These are phyloP conservation scores for Paramormyrops kingsleyae DNA, from an alignment of 2,113 vertebrate genomes.

Conservation along the genomic window DNA sequence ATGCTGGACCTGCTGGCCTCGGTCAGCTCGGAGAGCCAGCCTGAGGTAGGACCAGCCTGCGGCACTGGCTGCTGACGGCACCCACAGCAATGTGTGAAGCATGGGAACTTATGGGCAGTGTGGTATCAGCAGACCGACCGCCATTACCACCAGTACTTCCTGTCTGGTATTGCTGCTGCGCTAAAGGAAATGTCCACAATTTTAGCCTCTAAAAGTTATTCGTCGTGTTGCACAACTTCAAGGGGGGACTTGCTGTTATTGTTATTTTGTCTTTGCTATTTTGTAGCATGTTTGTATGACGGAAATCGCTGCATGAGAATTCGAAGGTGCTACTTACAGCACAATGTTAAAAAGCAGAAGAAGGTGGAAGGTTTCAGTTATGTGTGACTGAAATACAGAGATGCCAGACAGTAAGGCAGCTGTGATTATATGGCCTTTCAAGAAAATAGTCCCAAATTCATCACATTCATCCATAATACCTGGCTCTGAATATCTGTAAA, in stretches of 20 bases:
- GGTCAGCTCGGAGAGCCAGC: slow-evolving; percentile 77
- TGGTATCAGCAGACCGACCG: not conserved
- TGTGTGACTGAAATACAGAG: not conserved
- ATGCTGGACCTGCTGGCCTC: slow-evolving; percentile 92
- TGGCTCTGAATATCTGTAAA: not conserved
- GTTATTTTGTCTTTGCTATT: not conserved
- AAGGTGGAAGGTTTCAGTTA: not conserved
- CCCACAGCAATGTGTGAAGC: not conserved
- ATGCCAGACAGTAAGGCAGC: not conserved
- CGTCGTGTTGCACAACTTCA: not conserved
- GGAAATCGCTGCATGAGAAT: not conserved
- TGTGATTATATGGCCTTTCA: not conserved
- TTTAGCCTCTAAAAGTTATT: no score
- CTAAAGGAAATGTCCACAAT: not conserved
- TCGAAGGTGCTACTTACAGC: not conserved
- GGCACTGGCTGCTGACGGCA: not conserved
- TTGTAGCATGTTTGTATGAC: not conserved
- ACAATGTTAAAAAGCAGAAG: not conserved
- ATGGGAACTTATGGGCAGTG: not conserved
- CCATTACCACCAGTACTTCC: no score
- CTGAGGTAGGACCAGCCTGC: slow-evolving; percentile 71
- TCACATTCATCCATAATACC: not conserved
- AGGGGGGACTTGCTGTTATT: not conserved
- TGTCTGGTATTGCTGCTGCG: not conserved
- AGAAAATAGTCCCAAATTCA: not conserved